Evolutionary conservation across 2,113 vertebrate genomes (phyloP).

Genomic region (Pseudolaguvia tuberculata): DNA sequence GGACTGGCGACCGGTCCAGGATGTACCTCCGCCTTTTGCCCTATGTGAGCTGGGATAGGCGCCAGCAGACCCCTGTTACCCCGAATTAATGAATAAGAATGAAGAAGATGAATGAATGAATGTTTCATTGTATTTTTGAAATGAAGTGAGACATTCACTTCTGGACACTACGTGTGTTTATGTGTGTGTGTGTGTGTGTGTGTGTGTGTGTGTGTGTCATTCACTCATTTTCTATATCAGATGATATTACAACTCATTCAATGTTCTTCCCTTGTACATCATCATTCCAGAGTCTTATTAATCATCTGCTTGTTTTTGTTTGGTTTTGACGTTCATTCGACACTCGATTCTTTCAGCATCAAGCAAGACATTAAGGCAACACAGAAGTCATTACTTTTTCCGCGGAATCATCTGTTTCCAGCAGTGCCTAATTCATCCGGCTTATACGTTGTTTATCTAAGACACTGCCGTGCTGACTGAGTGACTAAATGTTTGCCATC

Average conservation of each 20-base stretch:
- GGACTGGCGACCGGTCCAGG: too few species aligned
- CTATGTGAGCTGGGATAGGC: too few species aligned
- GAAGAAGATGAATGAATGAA: too few species aligned
- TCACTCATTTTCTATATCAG: slow-evolving; percentile 6
- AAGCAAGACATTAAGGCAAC: slow-evolving; percentile 28
- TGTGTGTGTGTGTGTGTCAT: not conserved
- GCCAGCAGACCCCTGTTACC: too few species aligned
- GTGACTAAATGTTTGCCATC: slow-evolving; percentile 24
- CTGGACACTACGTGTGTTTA: not conserved
- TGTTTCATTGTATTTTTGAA: too few species aligned
- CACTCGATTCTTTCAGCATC: slow-evolving; percentile 9
- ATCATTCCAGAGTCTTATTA: not conserved
- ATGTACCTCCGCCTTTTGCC: too few species aligned
- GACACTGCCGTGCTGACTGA: slow-evolving; percentile 16
- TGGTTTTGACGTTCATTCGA: not conserved
- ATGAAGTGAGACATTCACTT: too few species aligned
- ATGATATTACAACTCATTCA: not conserved
- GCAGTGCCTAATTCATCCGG: slow-evolving; percentile 17
- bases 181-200: too few species aligned
- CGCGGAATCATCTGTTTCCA: slow-evolving; percentile 35
- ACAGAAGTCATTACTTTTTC: slow-evolving; percentile 30
- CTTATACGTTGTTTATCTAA: slow-evolving; percentile 21
- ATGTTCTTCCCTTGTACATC: not conserved
- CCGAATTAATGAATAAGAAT: not conserved
- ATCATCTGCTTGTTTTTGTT: not conserved